These are phyloP conservation scores for Procambarus virginalis DNA, from an alignment of 1,140 invertebrate species.

Conservation along the genomic window DNA sequence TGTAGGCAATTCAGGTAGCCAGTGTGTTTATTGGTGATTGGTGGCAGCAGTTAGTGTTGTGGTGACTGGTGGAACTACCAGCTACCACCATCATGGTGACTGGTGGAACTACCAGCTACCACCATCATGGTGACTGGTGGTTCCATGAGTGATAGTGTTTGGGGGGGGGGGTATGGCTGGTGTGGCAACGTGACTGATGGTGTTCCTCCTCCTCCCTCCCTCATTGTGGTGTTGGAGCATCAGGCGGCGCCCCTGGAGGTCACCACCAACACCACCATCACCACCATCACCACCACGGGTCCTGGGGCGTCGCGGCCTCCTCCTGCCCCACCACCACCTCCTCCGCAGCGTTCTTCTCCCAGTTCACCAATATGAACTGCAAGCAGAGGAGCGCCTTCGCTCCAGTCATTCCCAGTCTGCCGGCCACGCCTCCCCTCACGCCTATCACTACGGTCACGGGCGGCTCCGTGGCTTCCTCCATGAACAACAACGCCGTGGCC, in stretches of 20 bases:
- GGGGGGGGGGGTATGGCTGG: background rate
- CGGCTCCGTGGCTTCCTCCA: background rate
- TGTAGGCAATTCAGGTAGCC: too few relatives aligned
- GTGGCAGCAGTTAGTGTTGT: background rate
- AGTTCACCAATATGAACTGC: conserved; percentile 16
- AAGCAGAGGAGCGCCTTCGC: conserved; percentile 61
- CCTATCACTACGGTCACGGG: conserved; percentile 25
- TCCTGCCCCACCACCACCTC: conserved; percentile 23
- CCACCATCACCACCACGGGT: conserved; percentile 36
- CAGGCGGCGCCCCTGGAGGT: background rate
- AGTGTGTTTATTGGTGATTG: too few relatives aligned
- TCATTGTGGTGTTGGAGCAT: background rate
- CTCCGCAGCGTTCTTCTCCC: conserved; percentile 40
- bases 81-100: too few relatives aligned
- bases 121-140: too few relatives aligned
- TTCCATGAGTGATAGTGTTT: too few relatives aligned
- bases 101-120: too few relatives aligned
- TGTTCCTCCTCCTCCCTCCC: conserved; percentile 16
- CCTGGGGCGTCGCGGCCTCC: conserved; percentile 30
- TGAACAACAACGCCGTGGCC: background rate
- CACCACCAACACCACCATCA: background rate
- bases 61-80: too few relatives aligned
- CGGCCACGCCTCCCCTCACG: conserved; percentile 58
- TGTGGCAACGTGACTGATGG: conserved; percentile 24
- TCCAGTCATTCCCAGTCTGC: conserved; percentile 47